Evolutionary conservation across 2,888 invertebrate genomes (phyloP), one percentile per base, ranked within the genome.

Genomic region (Yponomeuta evonymella): DNA sequence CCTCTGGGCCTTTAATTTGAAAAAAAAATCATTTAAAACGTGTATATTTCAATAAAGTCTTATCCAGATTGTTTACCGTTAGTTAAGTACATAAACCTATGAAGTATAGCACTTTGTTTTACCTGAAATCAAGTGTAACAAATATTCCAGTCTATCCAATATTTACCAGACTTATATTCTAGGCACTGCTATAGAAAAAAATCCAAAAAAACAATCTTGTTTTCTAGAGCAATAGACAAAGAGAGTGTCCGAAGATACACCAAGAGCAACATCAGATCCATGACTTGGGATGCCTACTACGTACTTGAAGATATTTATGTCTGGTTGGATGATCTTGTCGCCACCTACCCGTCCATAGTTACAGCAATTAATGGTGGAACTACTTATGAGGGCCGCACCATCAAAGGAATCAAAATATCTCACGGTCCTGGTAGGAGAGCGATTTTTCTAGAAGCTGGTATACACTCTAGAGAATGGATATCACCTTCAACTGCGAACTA

Each of bases 391-490:
- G 90, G 90, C 1, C 81, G 87, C 69, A 75, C 81, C 30, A 90
- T 93, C 29, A 84, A 82, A 75, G 93, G 93, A 4, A 74, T 95
- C 0, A 94, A 93, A 76, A 86, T 79, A 80, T 93, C 80, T 0
- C 88, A 89, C 70, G 88, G 89, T 0, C 64, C 77, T 64, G 88
- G 84, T 0, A 85, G 77, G 75, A 81, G 79, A 74, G 81, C 77
- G 0, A 79, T 90, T 6, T 89, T 90, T n/a, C 77, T 91, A 11
- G 91, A 91, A 85, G 84, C 87, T 74, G 94, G 94, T 30, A 95
- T 96, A 73, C 96, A 96, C 82, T 94, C 96, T 0, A 93, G 97
- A 69, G 97, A 97, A 87, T 97, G 95, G 95, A 95, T 95, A 30
- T 89, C 94, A 0, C 93, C 95, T 0, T 94, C 95, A 0, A 92